Base-by-base conservation (phyloP, 2,113 vertebrate species). In the Perca schrenkii region DNA sequence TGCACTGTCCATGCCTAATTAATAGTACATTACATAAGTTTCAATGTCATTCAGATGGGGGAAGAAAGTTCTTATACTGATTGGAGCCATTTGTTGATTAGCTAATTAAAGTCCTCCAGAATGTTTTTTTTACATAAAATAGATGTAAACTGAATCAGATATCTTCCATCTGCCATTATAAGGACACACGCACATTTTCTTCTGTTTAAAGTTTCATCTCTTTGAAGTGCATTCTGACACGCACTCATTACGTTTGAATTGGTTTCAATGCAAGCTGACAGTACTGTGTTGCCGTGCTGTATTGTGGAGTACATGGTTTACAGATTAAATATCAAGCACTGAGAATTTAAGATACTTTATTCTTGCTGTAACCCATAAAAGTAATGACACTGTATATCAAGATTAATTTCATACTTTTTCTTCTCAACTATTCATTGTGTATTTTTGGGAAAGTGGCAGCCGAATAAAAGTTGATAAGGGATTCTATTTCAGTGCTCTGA, bases 391-490 rank as follows among this genome's bases (percentile, higher is more conserved):
- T 28, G 7, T 75, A 70, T 54, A 52, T 73, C 16, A 80, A 60
- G 40, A 79, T 82, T 80, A 50, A 85, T 78, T 70, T 79, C 43
- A 11, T 72, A 43, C 34, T 56, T 58, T 77, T 80, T 43, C 8
- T 62, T 62, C 43, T 36, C 28, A 25, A 31, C 54, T 53, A n/a
- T 69, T 10, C 40, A 12, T 79, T 79, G 61, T 69, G 54, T 65
- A 16, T 66, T 74, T 74, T 74, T 46, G n/a, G 25, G 56, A 63
- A 61, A 63, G 47, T 64, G 54, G 31, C 61, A 77, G 79, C 61
- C 56, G 19, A 58, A 65, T 57, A 54, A 70, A 62, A 69, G 22
- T 70, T 54, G 43, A 73, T 47, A 40, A 15, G 66, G 13, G 22
- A 40, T 60, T 79, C 3, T 6, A 12, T 62, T 70, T 65, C 40